phyloP scores from a whole-genome alignment of 2,888 invertebrate genomes.

The Sarcophaga rosellei region DNA sequence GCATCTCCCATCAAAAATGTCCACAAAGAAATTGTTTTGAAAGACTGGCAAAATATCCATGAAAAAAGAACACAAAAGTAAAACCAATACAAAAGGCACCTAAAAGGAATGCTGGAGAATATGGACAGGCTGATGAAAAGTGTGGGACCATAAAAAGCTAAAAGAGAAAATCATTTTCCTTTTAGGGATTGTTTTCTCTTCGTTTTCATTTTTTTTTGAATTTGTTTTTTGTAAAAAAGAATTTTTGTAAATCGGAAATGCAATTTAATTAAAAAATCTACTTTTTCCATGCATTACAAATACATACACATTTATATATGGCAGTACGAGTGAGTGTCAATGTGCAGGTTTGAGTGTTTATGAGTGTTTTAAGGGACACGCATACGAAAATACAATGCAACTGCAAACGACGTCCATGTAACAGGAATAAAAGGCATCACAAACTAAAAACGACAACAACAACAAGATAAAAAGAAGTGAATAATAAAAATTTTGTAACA shows the following conservation, averaged over 20 bases:
- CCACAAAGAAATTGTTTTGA: slow-evolving; percentile 37
- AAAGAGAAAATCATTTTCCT: background rate
- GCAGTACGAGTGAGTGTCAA: slow-evolving; percentile 20
- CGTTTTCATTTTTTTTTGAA: background rate
- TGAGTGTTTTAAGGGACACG: slow-evolving; percentile 17
- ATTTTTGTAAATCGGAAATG: slow-evolving; percentile 55
- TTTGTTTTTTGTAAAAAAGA: slow-evolving; percentile 23
- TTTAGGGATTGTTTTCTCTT: slow-evolving; percentile 16
- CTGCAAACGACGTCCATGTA: slow-evolving; percentile 46
- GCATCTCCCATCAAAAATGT: slow-evolving; percentile 28
- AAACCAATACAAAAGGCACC: slow-evolving; percentile 2
- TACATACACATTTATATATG: slow-evolving; percentile 16
- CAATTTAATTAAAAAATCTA: slow-evolving; percentile 64
- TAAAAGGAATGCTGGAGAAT: background rate
- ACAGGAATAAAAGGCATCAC: slow-evolving; percentile 43
- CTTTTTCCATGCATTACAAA: slow-evolving; percentile 27
- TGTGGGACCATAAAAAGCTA: no score
- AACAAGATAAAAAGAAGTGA: background rate
- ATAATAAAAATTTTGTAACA: slow-evolving; percentile 21
- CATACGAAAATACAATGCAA: slow-evolving; percentile 51
- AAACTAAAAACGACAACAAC: background rate
- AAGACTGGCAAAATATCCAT: slow-evolving; percentile 18
- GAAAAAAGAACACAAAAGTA: background rate
- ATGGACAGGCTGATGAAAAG: no score
- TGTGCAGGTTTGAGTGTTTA: background rate